Evolutionary conservation across 1,140 invertebrate genomes (phyloP).

Genomic region (Calephelis nemesis): DNA sequence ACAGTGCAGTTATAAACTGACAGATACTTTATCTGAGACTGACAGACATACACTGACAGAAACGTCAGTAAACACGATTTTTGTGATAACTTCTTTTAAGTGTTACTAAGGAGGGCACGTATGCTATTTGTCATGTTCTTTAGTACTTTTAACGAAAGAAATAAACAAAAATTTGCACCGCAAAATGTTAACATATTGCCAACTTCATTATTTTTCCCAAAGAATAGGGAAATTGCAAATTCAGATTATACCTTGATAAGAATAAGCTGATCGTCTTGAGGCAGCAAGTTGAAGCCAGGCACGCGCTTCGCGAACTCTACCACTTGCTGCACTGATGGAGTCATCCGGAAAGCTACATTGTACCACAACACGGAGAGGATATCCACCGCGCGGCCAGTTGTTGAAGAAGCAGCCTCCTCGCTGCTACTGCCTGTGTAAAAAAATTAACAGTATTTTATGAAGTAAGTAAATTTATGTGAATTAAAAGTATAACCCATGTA

Average conservation of each 20-base stretch:
- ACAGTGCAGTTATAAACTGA: too few relatives aligned
- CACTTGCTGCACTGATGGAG: slow-evolving; percentile 92
- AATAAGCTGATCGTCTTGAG: slow-evolving; percentile 96
- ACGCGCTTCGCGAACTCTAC: slow-evolving; percentile 96
- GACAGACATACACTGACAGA: too few relatives aligned
- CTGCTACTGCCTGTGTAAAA: slow-evolving; percentile 24
- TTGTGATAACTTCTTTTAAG: too few relatives aligned
- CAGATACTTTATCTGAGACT: too few relatives aligned
- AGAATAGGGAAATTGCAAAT: too few relatives aligned
- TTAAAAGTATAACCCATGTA: neutral
- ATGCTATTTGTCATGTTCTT: too few relatives aligned
- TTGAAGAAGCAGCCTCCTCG: slow-evolving; percentile 34
- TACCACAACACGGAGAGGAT: slow-evolving; percentile 86
- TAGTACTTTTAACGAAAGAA: too few relatives aligned
- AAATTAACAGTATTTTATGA: neutral
- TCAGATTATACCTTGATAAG: slow-evolving; percentile 88
- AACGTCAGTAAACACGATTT: too few relatives aligned
- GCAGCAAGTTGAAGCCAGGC: slow-evolving; percentile 92
- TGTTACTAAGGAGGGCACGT: too few relatives aligned
- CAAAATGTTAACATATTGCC: too few relatives aligned
- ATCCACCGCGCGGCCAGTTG: slow-evolving; percentile 25
- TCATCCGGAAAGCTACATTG: slow-evolving; percentile 88
- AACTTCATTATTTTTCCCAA: too few relatives aligned
- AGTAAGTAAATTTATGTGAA: neutral
- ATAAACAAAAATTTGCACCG: too few relatives aligned